Evolutionary conservation across 2,113 vertebrate species (phyloP).

Genomic region (Vombatus ursinus): DNA sequence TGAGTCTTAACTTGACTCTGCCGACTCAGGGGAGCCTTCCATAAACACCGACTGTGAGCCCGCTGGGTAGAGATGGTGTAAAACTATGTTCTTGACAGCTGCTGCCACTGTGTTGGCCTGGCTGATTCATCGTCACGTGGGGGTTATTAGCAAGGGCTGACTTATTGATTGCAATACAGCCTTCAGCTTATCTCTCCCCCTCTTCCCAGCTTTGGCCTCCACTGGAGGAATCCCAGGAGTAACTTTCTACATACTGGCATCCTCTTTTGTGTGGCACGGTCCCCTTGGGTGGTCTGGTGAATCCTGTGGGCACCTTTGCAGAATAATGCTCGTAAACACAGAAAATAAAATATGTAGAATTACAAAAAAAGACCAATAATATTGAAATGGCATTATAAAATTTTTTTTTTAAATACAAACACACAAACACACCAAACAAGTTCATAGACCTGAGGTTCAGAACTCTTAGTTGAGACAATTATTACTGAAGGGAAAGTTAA

Average conservation of each 20-base stretch:
- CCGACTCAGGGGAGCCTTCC: not conserved
- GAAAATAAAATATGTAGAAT: not conserved
- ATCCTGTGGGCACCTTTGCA: not conserved
- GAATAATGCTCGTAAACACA: not conserved
- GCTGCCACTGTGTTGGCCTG: not conserved
- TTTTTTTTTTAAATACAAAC: not conserved
- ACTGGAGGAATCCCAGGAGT: not conserved
- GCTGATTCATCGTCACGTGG: not conserved
- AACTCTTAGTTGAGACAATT: not conserved
- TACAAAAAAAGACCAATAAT: not conserved
- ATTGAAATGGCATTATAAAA: not conserved
- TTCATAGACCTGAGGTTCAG: not conserved
- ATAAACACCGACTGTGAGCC: not conserved
- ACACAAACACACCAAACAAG: not conserved
- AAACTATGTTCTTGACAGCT: slow-evolving; percentile 1
- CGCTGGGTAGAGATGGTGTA: slow-evolving; percentile 1
- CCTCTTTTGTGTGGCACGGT: not conserved
- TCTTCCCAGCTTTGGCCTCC: not conserved
- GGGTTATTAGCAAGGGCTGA: not conserved
- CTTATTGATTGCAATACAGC: not conserved
- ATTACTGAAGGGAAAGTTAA: not conserved
- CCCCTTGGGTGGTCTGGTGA: not conserved
- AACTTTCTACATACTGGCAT: not conserved
- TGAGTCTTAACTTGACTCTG: not conserved
- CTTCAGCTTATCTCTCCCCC: not conserved